These are phyloP conservation scores for Pollenia griseotomentosa DNA, from an alignment of 2,888 invertebrate genomes.

Conservation along the genomic window DNA sequence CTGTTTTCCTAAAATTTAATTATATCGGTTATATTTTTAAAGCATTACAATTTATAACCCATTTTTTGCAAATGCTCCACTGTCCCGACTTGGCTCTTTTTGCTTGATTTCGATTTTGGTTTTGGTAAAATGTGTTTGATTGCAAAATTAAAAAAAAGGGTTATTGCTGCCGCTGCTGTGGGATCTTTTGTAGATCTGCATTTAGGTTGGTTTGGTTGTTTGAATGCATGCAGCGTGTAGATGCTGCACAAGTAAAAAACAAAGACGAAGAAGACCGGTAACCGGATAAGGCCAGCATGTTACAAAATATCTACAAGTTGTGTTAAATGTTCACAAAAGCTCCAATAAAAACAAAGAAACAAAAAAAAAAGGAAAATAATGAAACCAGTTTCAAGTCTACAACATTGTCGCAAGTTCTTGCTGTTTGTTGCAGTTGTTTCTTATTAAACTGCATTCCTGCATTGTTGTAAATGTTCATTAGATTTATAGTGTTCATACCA, in stretches of 20 bases:
- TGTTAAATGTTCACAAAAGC: slow-evolving; percentile 16
- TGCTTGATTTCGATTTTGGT: slow-evolving; percentile 34
- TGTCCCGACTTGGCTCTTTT: background rate
- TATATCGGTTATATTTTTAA: too few species aligned
- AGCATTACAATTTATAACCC: too few species aligned
- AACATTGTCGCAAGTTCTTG: slow-evolving; percentile 62
- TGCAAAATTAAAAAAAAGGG: slow-evolving; percentile 42
- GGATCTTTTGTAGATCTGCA: slow-evolving; percentile 69
- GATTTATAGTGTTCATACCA: slow-evolving; percentile 69
- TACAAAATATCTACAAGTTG: slow-evolving; percentile 54
- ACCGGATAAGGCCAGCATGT: slow-evolving; percentile 67
- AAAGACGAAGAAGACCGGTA: slow-evolving; percentile 65
- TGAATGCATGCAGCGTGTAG: background rate
- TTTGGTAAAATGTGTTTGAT: slow-evolving; percentile 46
- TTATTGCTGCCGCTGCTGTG: slow-evolving; percentile 49
- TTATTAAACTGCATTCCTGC: slow-evolving; percentile 73
- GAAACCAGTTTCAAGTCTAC: slow-evolving; percentile 66
- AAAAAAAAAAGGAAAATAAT: slow-evolving; percentile 31
- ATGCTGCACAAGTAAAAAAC: slow-evolving; percentile 19
- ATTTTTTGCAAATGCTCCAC: too few species aligned
- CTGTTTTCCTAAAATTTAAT: too few species aligned
- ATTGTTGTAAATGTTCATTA: slow-evolving; percentile 71
- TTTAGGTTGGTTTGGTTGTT: background rate
- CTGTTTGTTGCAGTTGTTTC: slow-evolving; percentile 61
- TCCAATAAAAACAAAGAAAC: background rate